Base-by-base conservation (phyloP, 1,140 invertebrate genomes). In the Pomacea maculata region DNA sequence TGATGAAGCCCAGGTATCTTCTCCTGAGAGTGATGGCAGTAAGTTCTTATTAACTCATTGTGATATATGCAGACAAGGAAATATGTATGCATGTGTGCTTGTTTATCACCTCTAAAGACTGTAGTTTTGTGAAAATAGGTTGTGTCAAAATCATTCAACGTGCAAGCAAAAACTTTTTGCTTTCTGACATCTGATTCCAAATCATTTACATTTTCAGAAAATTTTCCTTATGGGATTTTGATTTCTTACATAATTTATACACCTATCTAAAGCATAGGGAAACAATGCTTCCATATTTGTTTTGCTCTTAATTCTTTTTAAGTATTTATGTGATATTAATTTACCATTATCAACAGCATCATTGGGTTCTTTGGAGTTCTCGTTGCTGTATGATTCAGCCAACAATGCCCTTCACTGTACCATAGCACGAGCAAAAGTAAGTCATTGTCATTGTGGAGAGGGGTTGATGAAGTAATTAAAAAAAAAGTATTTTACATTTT, bases 351-450 rank as follows among this genome's bases (percentile, higher is more conserved):
- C 15, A 17, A 63, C 85, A 87, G 88, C 86, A n/a, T 83, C 88
- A 54, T 81, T 92, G 54, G 93, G 93, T 78, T 87, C 84, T 9
- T 75, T 97, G 67, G 95, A 97, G 89, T 93, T 96, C 68, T 95
- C 95, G 25, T 89, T 97, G 64, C 93, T 94, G n/a, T 97, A 96
- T 91, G 95, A 96, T 84, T 94, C 94, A 80, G 91, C 92, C 17
- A 94, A 94, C 67, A 94, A 95, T 82, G 95, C 95, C 21, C 92
- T 97, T 19, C 95, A 96, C 84, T 96, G 96, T 87, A 95, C 94
- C 1, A 93, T 97, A 34, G 93, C 95, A 79, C 93, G 95, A 83
- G 91, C 91, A 52, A 91, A 87, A 85, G 91, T 92, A 86, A 87
- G 87, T 80, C n/a, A 10, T 17, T 19, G 1, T 77, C 11, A 45